Base-by-base conservation (phyloP, 2,113 vertebrate species). In the Hassar affinis region DNA sequence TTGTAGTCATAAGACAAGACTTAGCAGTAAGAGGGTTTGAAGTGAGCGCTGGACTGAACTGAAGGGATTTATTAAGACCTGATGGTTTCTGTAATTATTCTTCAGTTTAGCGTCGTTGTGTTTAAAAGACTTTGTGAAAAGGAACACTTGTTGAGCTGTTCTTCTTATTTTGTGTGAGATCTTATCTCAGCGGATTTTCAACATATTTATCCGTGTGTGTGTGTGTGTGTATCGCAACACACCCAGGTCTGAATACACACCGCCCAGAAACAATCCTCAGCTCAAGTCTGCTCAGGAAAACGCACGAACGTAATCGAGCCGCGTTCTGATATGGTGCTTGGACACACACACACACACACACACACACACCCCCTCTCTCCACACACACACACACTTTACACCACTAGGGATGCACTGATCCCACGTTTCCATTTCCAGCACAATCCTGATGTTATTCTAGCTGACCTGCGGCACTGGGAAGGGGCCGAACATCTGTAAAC, bases 391-490 rank as follows among this genome's bases (percentile, higher is more conserved):
- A 45, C 22, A 71, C 3, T 17, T 5, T 9, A 17, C 47, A 75
- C 71, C 27, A 75, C 47, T 30, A 52, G 27, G 47, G 15, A 33
- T 33, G 27, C 72, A 52, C 47, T 75, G n/a, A 75, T 75, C 47
- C 47, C 72, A 52, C 15, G 9, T 75, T 75, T 51, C 27, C 72
- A 51, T 75, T 74, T 75, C 1, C n/a, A 75, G 72, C 18, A 75
- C 47, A 18, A 10, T 30, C 27, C 47, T 33, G 47, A 72, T 47
- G 22, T 7, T 17, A 4, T 35, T 45, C 0, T 2, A 45, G 68
- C 68, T 22, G 10, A 45, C 8, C 22, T 5, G 35, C 9, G 8
- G 11, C 59, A 15, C 59, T 30, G 11, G 27, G 30, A 62, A 30
- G 30, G n/a, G 14, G 27, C 11, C 0, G n/a, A 62, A n/a, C 6